Evolutionary conservation across 2,888 invertebrate species (phyloP).

Genomic region (Scaptomyza reducta): DNA sequence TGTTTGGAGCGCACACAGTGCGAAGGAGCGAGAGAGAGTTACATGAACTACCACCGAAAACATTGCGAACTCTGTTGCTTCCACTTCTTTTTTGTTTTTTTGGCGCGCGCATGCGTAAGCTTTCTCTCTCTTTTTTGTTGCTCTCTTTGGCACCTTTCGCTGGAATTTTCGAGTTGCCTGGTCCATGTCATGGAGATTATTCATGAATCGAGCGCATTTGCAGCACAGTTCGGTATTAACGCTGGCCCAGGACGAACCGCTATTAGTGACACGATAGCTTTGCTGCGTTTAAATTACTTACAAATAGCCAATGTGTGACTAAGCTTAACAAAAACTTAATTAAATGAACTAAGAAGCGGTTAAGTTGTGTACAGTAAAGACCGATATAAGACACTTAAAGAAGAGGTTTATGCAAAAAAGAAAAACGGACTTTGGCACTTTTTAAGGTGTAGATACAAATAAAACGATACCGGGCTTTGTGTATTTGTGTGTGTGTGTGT

Average conservation of each 20-base stretch:
- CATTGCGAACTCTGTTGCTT: slow-evolving; percentile 37
- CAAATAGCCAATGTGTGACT: slow-evolving; percentile 3
- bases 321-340: slow-evolving; percentile 12
- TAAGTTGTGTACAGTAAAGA: slow-evolving; percentile 1
- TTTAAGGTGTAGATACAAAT: slow-evolving; percentile 62
- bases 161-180: slow-evolving; percentile 54
- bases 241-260: slow-evolving; percentile 67
- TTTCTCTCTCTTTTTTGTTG: slow-evolving; percentile 36
- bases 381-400: not conserved
- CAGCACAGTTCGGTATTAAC: slow-evolving; percentile 59
- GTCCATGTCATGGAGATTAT: slow-evolving; percentile 46
- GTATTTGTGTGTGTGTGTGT: slow-evolving; percentile 7
- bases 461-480: slow-evolving; percentile 40
- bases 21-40: slow-evolving; percentile 31
- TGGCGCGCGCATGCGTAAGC: slow-evolving; percentile 76
- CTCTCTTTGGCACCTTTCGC: slow-evolving; percentile 33
- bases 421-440: slow-evolving; percentile 27
- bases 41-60: slow-evolving; percentile 58
- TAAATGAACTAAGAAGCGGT: not conserved
- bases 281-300: not conserved
- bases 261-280: slow-evolving; percentile 42
- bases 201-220: slow-evolving; percentile 51
- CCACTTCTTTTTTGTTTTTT: slow-evolving; percentile 37
- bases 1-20: slow-evolving; percentile 36
- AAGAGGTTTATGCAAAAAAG: slow-evolving; percentile 9